phyloP scores from a whole-genome alignment of 2,888 invertebrate species.

The Phengaris alcon region DNA sequence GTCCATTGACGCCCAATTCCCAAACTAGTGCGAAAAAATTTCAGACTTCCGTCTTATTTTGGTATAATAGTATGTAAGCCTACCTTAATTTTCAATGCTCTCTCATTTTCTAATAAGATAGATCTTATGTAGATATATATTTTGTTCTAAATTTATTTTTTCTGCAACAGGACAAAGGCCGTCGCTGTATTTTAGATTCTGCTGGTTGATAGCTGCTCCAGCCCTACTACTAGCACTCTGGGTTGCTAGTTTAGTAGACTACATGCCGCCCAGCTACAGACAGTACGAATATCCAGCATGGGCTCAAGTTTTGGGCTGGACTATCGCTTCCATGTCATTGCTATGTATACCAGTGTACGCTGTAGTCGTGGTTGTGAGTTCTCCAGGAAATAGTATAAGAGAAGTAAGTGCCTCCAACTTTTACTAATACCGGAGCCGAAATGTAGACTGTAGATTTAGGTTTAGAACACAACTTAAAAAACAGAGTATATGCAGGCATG shows the following conservation, averaged over 20 bases:
- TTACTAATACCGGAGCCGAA: too few species aligned
- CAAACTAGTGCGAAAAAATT: too few species aligned
- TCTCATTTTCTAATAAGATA: neutral
- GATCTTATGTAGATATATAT: too few species aligned
- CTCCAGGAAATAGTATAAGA: slow-evolving; percentile 84
- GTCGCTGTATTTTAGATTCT: slow-evolving; percentile 89
- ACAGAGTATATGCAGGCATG: too few species aligned
- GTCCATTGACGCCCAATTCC: too few species aligned
- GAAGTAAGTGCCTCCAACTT: slow-evolving; percentile 45
- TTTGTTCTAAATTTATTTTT: neutral
- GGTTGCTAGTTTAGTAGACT: slow-evolving; percentile 93
- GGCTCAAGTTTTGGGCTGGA: slow-evolving; percentile 93
- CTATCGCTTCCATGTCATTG: slow-evolving; percentile 89
- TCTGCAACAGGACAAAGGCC: slow-evolving; percentile 77
- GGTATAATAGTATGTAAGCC: too few species aligned
- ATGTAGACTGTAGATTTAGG: too few species aligned
- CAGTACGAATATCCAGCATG: slow-evolving; percentile 90
- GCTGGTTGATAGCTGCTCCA: slow-evolving; percentile 91
- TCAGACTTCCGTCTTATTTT: too few species aligned
- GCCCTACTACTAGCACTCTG: slow-evolving; percentile 90
- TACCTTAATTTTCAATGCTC: neutral
- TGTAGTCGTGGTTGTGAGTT: slow-evolving; percentile 83
- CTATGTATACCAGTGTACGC: slow-evolving; percentile 92
- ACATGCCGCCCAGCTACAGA: slow-evolving; percentile 90
- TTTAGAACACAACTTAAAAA: too few species aligned